A percentile compares a stretch with the other conserved stretches of the same genome.
These are phyloP conservation scores for Theocolax elegans DNA, from an alignment of 1,140 invertebrate species.

Conservation along the genomic window DNA sequence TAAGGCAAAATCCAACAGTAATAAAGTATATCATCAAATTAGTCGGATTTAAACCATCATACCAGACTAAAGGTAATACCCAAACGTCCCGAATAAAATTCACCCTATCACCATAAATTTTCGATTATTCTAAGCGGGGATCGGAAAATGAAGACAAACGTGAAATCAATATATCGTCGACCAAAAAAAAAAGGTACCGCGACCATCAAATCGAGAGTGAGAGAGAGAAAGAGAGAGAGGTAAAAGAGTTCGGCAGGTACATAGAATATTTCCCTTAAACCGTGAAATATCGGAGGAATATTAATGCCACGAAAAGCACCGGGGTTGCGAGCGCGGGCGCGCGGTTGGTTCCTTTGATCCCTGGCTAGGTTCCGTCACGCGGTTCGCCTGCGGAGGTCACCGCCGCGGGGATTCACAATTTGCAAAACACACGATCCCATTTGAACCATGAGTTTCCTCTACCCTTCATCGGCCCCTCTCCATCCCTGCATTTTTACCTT, in stretches of 20 bases:
- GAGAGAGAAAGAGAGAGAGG: no score
- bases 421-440: slow-evolving; percentile 34
- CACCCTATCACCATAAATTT: slow-evolving; percentile 30
- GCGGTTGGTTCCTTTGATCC: no score
- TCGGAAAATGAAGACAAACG: slow-evolving; percentile 34
- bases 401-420: slow-evolving; percentile 26
- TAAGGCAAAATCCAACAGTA: no score
- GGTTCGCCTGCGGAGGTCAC: slow-evolving; percentile 12
- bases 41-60: no score
- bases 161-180: slow-evolving; percentile 30
- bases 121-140: slow-evolving; percentile 30
- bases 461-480: no score
- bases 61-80: no score
- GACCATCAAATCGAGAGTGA: neutral
- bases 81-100: slow-evolving; percentile 11
- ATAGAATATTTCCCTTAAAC: slow-evolving; percentile 29
- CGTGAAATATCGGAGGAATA: slow-evolving; percentile 36
- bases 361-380: slow-evolving; percentile 16
- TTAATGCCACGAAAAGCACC: slow-evolving; percentile 31
- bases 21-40: no score
- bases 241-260: no score
- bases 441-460: no score
- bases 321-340: slow-evolving; percentile 4
- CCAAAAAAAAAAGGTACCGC: neutral
- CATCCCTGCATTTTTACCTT: neutral